Percentiles rank a stretch among this genome's conserved stretches.
Conservation (phyloP, 2,113 vertebrate species). For the Todiramphus chloris region DNA sequence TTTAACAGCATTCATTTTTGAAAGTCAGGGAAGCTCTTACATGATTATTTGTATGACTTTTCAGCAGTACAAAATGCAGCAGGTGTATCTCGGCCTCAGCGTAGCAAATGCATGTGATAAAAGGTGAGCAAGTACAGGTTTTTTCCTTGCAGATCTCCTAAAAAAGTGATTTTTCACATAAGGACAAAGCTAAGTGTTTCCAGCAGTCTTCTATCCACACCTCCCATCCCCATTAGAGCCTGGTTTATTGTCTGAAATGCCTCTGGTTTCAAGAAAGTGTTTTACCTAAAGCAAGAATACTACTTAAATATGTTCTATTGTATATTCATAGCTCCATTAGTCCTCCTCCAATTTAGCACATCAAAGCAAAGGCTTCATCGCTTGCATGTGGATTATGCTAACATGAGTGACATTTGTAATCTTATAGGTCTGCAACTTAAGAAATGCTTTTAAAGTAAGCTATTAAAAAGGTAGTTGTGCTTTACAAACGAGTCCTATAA, state of each 20-base stretch:
- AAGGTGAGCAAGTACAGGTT: slow-evolving; percentile 5
- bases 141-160: neutral
- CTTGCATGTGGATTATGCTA: slow-evolving; percentile 89
- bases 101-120: slow-evolving; percentile 1
- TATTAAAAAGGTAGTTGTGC: slow-evolving; percentile 79
- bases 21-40: slow-evolving; percentile 29
- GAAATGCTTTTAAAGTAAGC: slow-evolving; percentile 84
- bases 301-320: slow-evolving; percentile 91
- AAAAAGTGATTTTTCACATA: slow-evolving; percentile 36
- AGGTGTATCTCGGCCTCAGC: slow-evolving; percentile 3
- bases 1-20: slow-evolving; percentile 49
- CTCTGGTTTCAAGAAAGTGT: slow-evolving; percentile 81
- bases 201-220: slow-evolving; percentile 56
- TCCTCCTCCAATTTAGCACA: slow-evolving; percentile 87
- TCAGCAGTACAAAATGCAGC: slow-evolving; percentile 20
- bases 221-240: slow-evolving; percentile 61
- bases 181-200: slow-evolving; percentile 68
- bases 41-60: slow-evolving; percentile 37
- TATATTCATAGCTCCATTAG: slow-evolving; percentile 93
- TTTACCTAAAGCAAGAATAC: slow-evolving; percentile 87
- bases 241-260: slow-evolving; percentile 80
- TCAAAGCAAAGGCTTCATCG: slow-evolving; percentile 87
- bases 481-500: slow-evolving; percentile 77
- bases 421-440: slow-evolving; percentile 86
- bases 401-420: slow-evolving; percentile 89